Evolutionary conservation across 2,888 invertebrate genomes (phyloP).

Genomic region (Sceliomorpha sp.): DNA sequence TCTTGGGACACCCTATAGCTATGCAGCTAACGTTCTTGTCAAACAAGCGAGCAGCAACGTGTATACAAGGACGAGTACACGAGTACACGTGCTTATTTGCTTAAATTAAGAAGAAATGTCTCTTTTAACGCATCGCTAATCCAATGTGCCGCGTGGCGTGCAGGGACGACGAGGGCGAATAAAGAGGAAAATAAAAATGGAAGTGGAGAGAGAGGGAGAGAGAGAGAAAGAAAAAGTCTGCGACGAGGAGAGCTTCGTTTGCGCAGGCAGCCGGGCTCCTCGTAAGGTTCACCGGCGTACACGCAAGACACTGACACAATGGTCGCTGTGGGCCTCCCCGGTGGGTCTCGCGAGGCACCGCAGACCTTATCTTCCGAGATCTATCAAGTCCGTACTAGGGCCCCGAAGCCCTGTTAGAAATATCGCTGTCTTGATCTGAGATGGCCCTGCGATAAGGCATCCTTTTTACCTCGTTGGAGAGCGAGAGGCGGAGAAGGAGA

Average conservation of each 20-base stretch:
- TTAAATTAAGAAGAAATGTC: conserved; percentile 62
- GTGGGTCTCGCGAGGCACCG: conserved; percentile 77
- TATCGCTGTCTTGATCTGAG: conserved; percentile 75
- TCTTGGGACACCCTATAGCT: conserved; percentile 9
- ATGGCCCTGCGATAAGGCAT: conserved; percentile 73
- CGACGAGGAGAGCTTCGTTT: conserved; percentile 31
- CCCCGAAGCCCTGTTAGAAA: conserved; percentile 75
- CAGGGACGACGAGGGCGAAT: conserved; percentile 20
- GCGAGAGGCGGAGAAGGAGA: conserved; percentile 37
- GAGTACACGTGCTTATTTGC: conserved; percentile 58
- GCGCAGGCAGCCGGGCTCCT: too few relatives aligned
- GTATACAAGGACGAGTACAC: conserved; percentile 49
- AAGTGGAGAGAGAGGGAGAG: conserved; percentile 8
- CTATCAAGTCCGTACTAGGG: conserved; percentile 70
- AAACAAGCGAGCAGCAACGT: conserved; percentile 35
- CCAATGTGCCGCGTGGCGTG: conserved; percentile 15
- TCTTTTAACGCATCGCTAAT: conserved; percentile 35
- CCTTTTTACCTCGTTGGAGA: conserved; percentile 62
- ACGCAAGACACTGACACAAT: conserved; percentile 65
- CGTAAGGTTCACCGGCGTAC: conserved; percentile 34
- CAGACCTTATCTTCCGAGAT: conserved; percentile 74
- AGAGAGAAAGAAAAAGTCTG: conserved; percentile 25
- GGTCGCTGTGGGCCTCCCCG: conserved; percentile 68
- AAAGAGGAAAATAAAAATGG: conserved; percentile 36
- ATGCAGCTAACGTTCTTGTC: conserved; percentile 12